phyloP scores from a whole-genome alignment of 2,888 invertebrate genomes.

The Lydus trimaculatus region DNA sequence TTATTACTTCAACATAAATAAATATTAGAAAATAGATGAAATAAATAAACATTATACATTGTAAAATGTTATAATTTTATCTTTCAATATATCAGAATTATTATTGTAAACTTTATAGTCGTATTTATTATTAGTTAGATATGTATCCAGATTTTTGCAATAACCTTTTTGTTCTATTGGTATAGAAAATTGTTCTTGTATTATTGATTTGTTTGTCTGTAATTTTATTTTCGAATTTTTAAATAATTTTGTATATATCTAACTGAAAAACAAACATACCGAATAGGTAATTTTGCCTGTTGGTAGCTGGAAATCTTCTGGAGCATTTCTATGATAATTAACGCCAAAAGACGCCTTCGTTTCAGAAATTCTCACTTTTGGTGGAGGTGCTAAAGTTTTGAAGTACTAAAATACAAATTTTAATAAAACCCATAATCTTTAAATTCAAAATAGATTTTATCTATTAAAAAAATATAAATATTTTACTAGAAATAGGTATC shows the following conservation, averaged over 20 bases:
- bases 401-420: not conserved
- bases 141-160: conserved; percentile 58
- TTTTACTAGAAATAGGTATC: no score
- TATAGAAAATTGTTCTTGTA: conserved; percentile 53
- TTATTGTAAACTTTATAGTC: conserved; percentile 51
- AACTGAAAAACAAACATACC: not conserved
- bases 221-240: not conserved
- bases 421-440: no score
- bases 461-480: no score
- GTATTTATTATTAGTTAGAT: conserved; percentile 55
- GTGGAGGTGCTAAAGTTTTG: not conserved
- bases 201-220: not conserved
- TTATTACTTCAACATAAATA: conserved; percentile 8
- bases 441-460: no score
- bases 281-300: not conserved
- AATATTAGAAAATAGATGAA: conserved; percentile 23
- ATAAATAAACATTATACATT: conserved; percentile 52
- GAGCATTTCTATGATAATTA: not conserved
- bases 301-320: not conserved
- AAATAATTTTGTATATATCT: not conserved
- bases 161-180: conserved; percentile 53
- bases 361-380: conserved; percentile 16
- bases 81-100: conserved; percentile 46
- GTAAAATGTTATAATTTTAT: conserved; percentile 58
- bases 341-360: conserved; percentile 20